Percentiles rank a stretch among this genome's conserved stretches.
phyloP scores from a whole-genome alignment of 2,888 invertebrate genomes.

The Cosmia trapezina region DNA sequence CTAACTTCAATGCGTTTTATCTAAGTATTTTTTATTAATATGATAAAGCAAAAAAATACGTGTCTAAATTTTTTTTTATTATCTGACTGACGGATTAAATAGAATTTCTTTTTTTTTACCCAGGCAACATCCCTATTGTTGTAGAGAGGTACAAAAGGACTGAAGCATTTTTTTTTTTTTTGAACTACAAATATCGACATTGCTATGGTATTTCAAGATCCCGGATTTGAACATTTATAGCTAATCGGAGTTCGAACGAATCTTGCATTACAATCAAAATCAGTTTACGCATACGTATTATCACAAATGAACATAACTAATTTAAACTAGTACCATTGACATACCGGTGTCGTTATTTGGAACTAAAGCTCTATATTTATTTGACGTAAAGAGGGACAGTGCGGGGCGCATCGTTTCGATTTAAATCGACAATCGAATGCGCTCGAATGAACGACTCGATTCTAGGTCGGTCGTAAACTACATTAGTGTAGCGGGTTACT shows the following conservation, averaged over 20 bases:
- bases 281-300: conserved; percentile 52
- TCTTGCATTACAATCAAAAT: conserved; percentile 38
- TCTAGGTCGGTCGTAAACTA: conserved; percentile 64
- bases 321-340: conserved; percentile 57
- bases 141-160: no score
- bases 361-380: conserved; percentile 67
- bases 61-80: no score
- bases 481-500: conserved; percentile 60
- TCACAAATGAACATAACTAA: conserved; percentile 46
- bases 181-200: not conserved
- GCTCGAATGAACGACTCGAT: conserved; percentile 61
- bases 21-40: no score
- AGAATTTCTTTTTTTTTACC: no score
- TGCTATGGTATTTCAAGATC: not conserved
- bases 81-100: no score
- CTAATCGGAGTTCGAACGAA: conserved; percentile 21
- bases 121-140: no score
- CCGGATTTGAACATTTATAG: conserved; percentile 6
- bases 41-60: no score
- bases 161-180: no score
- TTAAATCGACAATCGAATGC: conserved; percentile 63
- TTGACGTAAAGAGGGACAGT: conserved; percentile 61
- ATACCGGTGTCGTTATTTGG: conserved; percentile 63
- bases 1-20: no score
- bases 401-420: conserved; percentile 54